A percentile compares a stretch with the other conserved stretches of the same genome.
Evolutionary conservation across 1,140 invertebrate species (phyloP).

Genomic region (Melanaphis sacchari): DNA sequence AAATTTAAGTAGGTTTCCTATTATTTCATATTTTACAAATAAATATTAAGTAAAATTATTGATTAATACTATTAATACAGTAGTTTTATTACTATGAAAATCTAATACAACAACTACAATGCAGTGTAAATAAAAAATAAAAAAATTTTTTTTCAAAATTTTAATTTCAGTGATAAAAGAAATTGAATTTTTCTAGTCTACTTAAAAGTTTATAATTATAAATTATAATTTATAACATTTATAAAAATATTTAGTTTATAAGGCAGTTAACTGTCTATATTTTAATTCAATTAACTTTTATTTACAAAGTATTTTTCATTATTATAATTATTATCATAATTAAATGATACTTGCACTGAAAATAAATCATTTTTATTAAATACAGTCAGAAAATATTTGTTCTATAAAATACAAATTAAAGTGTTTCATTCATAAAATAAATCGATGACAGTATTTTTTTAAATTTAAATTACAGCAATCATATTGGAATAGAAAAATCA

Average conservation of each 20-base stretch:
- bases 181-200: background rate
- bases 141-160: background rate
- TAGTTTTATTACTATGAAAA: background rate
- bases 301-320: constrained; percentile 23
- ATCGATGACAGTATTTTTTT: background rate
- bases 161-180: background rate
- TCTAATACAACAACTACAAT: background rate
- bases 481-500: background rate
- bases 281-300: constrained; percentile 21
- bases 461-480: background rate
- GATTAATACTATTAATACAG: background rate
- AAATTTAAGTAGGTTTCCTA: constrained; percentile 20
- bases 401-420: constrained; percentile 24
- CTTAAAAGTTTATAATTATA: background rate
- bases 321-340: background rate
- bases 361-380: background rate
- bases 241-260: constrained; percentile 21
- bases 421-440: background rate
- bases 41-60: background rate
- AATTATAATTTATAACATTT: constrained; percentile 36
- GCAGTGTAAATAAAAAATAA: background rate
- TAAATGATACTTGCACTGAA: background rate
- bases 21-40: constrained; percentile 5
- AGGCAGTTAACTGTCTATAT: background rate
- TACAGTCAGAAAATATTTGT: constrained; percentile 29